Conservation (phyloP, 2,888 invertebrate species). For the Pyrgus malvae region DNA sequence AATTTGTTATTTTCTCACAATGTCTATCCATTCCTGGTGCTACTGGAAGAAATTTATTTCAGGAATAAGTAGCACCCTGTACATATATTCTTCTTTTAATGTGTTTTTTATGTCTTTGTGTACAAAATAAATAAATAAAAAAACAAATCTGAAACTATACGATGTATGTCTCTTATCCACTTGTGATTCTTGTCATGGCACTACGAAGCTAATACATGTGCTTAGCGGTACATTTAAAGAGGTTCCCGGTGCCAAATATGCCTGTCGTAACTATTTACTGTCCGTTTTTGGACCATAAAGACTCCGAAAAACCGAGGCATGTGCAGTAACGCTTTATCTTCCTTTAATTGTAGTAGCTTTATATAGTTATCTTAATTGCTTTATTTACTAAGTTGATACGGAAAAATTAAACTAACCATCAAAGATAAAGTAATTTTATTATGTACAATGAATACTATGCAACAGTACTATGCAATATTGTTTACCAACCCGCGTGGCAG, state of each 20-base stretch:
- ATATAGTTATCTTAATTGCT: constrained; percentile 49
- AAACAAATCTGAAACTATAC: constrained; percentile 9
- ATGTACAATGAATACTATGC: too few species aligned
- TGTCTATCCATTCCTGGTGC: too few species aligned
- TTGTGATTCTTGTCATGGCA: constrained; percentile 50
- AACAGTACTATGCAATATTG: too few species aligned
- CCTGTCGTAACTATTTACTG: constrained; percentile 62
- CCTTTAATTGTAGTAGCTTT: constrained; percentile 42
- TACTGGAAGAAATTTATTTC: too few species aligned
- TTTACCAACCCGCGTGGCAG: too few species aligned
- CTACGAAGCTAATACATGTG: constrained; percentile 60
- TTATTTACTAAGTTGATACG: constrained; percentile 37
- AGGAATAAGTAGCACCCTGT: too few species aligned
- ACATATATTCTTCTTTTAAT: too few species aligned
- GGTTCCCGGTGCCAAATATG: constrained; percentile 74
- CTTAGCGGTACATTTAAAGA: constrained; percentile 73
- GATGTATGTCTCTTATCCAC: constrained; percentile 19
- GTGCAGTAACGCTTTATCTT: constrained; percentile 38
- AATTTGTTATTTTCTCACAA: too few species aligned
- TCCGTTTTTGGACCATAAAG: constrained; percentile 70
- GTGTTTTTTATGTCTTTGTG: too few species aligned
- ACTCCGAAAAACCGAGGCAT: constrained; percentile 46
- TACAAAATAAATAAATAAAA: not conserved
- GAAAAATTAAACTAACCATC: too few species aligned
- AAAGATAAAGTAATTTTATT: too few species aligned